A percentile compares a stretch with the other conserved stretches of the same genome.
These are phyloP conservation scores for Pelosia muscerda DNA, from an alignment of 2,888 invertebrate genomes.

Conservation along the genomic window DNA sequence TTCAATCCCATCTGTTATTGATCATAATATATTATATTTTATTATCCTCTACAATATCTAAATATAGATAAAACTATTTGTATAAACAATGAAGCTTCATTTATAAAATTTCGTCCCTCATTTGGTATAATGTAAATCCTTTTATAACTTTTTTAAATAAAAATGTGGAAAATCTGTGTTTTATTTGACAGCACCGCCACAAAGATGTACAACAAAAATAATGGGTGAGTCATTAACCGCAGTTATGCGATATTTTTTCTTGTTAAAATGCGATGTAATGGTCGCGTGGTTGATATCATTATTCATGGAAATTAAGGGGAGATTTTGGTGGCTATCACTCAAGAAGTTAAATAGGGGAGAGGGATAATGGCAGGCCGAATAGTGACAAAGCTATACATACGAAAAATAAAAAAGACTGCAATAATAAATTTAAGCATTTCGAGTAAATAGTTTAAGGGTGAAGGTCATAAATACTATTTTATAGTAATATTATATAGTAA, in stretches of 20 bases:
- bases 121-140: conserved; percentile 49
- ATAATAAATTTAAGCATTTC: conserved; percentile 17
- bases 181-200: conserved; percentile 62
- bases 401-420: conserved; percentile 34
- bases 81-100: conserved; percentile 43
- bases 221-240: conserved; percentile 58
- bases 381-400: conserved; percentile 37
- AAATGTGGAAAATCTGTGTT: conserved; percentile 70
- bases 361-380: conserved; percentile 39
- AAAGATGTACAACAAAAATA: conserved; percentile 50
- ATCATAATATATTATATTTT: conserved; percentile 22
- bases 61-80: conserved; percentile 45
- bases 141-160: conserved; percentile 72
- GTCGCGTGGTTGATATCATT: conserved; percentile 68
- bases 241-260: conserved; percentile 57
- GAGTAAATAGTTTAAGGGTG: conserved; percentile 15
- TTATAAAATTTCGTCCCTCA: conserved; percentile 32
- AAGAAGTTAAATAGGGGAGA: conserved; percentile 54
- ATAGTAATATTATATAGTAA: neutral
- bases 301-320: conserved; percentile 65
- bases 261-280: conserved; percentile 58
- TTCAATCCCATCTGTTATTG: conserved; percentile 47
- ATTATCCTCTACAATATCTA: conserved; percentile 31
- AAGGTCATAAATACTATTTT: neutral
- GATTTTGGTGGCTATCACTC: conserved; percentile 54